Evolutionary conservation across 2,888 invertebrate species (phyloP), one percentile per base, ranked within the genome.

Genomic region (Leucoma salicis): DNA sequence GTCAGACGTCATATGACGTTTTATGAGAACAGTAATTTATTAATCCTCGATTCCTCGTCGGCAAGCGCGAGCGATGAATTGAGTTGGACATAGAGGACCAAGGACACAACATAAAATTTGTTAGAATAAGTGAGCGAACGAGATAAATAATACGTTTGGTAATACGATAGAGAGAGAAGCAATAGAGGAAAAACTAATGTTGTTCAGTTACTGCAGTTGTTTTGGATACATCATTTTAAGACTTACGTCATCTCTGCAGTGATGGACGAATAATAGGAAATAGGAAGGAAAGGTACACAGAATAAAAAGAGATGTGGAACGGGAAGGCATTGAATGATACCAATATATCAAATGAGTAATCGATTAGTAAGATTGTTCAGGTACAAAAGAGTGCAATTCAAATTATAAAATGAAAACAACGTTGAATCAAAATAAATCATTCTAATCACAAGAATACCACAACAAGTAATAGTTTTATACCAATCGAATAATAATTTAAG

Each of bases 1-100:
- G 82, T 82, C 82, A 81, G 75, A 69, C 75, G 76, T 81, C 79
- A 80, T 78, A 78, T 74, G 78, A 81, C 73, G 65, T 21, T 21
- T 21, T 8, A 21, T n/a, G n/a, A n/a, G n/a, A n/a, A n/a, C n/a
- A n/a, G 38, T 27, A 32, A 46, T 48, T 54, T 45, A 57, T 36
- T 60, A 58, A 60, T 57, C 48, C 39, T 35, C n/a, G n/a, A n/a
- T n/a, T n/a, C 21, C 21, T 21, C 21, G 21, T n/a, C n/a, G n/a
- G n/a, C n/a, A n/a, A n/a, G n/a, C 21, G 21, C 21, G 21, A 21
- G 7, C 21, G 21, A 21, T 3, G 16, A 16, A 8, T 8, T 21
- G 21, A 21, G 21, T 21, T 8, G 21, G 43, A 47, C 42, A 37
- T 15, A 37, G 27, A 7, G 13, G 7, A 35, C 51, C 18, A 56